Base-by-base conservation (phyloP, 2,888 invertebrate genomes). In the Andrena camellia region DNA sequence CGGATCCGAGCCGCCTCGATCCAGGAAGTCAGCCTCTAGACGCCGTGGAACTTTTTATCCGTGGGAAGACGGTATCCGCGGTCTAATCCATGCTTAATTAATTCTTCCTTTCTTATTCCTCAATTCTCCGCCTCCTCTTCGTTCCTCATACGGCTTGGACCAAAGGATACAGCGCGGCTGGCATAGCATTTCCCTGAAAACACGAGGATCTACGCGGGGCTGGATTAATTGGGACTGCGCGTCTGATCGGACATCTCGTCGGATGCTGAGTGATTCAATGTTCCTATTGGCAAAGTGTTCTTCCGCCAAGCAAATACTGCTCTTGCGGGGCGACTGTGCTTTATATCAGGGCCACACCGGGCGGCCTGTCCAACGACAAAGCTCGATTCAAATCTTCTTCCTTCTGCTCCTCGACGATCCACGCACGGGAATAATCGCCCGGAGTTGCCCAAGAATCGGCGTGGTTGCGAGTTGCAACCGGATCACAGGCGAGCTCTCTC, bases 21-120 rank as follows among this genome's bases (percentile, higher is more conserved):
- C 84, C 73, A 82, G 87, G 87, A 87, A 86, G 78, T 81, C 83
- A 66, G n/a, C 72, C 23, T 23, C 57, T 4, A 26, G 78, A 59
- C 71, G 57, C 66, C 77, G 82, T 76, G 80, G 77, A 80, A 80
- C 80, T 83, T 84, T 84, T 83, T 83, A 75, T 83, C 68, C 82
- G 82, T 82, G 82, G 67, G 82, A 83, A 83, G 67, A 72, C 71
- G 50, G 66, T 48, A 67, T 59, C 60, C 70, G 66, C 76, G 59
- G 54, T 26, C 68, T 52, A 20, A 83, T 76, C 75, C 67, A 13
- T 57, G 76, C 59, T 81, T 83, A 81, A 83, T 83, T 83, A 83
- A 72, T 75, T 80, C 66, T 63, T 67, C 62, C 54, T 48, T 23
- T 29, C 66, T 10, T 42, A 35, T 68, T 29, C 29, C 8, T n/a